A percentile compares a stretch with the other conserved stretches of the same genome.
These are phyloP conservation scores for Harpalus rufipes DNA, from an alignment of 2,888 invertebrate genomes.

Conservation along the genomic window DNA sequence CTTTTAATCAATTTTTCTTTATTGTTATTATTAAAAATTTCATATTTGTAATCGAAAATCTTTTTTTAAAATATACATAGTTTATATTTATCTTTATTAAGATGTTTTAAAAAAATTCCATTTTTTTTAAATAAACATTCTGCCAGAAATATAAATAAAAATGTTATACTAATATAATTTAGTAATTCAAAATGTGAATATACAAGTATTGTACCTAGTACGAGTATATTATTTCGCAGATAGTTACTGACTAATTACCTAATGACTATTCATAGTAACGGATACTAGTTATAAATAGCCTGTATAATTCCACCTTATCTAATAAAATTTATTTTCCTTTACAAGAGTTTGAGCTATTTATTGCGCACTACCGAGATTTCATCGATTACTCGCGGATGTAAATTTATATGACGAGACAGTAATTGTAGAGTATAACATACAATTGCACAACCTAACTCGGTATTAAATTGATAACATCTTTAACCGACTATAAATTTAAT, in stretches of 20 bases:
- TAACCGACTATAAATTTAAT: slow-evolving; percentile 39
- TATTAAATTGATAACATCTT: slow-evolving; percentile 45
- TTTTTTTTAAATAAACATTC: too few relatives aligned
- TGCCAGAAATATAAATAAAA: too few relatives aligned
- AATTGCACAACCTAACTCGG: slow-evolving; percentile 23
- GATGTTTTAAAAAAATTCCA: too few relatives aligned
- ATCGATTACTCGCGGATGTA: slow-evolving; percentile 28
- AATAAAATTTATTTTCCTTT: slow-evolving; percentile 32
- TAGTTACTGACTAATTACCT: neutral
- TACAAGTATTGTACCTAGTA: too few relatives aligned
- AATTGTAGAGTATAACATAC: slow-evolving; percentile 38
- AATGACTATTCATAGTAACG: neutral
- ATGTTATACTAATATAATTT: too few relatives aligned
- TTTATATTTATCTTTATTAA: too few relatives aligned
- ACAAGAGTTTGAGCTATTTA: slow-evolving; percentile 33
- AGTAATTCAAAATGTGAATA: too few relatives aligned
- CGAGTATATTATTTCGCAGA: neutral
- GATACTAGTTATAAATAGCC: neutral
- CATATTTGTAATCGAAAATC: too few relatives aligned
- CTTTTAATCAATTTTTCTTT: too few relatives aligned
- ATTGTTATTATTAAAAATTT: too few relatives aligned
- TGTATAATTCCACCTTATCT: slow-evolving; percentile 25
- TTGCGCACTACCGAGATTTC: slow-evolving; percentile 9
- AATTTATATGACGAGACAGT: slow-evolving; percentile 43
- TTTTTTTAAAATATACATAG: too few relatives aligned